These are phyloP conservation scores for Glaucomys volans DNA, from an alignment of 2,113 vertebrate species.

Conservation along the genomic window DNA sequence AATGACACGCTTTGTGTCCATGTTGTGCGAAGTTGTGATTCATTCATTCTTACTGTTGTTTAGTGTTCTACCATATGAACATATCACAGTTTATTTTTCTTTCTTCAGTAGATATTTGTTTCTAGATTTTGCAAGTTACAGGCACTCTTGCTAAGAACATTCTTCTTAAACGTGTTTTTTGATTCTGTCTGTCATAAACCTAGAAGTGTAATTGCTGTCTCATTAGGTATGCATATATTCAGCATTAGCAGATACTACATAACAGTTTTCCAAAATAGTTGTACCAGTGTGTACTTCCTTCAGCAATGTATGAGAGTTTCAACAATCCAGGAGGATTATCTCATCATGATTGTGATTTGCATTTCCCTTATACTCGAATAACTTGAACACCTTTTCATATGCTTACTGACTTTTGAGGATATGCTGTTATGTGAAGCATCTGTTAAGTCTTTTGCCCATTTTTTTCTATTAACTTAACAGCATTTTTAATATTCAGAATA, in stretches of 20 bases:
- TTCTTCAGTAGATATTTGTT: not conserved
- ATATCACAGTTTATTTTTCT: not conserved
- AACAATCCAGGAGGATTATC: not conserved
- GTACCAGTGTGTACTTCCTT: not conserved
- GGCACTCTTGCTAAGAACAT: not conserved
- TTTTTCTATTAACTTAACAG: not conserved
- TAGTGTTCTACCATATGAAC: not conserved
- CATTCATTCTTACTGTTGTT: not conserved
- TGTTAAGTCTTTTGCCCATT: not conserved
- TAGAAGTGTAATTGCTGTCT: not conserved
- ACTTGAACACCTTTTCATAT: not conserved
- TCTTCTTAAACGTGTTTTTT: not conserved
- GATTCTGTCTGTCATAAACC: not conserved
- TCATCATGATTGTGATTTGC: not conserved
- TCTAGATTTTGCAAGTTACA: not conserved
- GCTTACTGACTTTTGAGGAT: not conserved
- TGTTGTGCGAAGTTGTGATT: constrained; percentile 7
- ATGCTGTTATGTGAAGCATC: not conserved
- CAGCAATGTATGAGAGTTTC: not conserved
- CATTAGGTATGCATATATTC: not conserved
- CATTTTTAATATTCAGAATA: constrained; percentile 18
- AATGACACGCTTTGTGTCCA: not conserved
- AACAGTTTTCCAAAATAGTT: not conserved
- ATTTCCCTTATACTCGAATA: not conserved
- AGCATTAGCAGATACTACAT: not conserved